A percentile compares a stretch with the other conserved stretches of the same genome.
Conservation (phyloP, 2,113 vertebrate species). For the Labrus mixtus region DNA sequence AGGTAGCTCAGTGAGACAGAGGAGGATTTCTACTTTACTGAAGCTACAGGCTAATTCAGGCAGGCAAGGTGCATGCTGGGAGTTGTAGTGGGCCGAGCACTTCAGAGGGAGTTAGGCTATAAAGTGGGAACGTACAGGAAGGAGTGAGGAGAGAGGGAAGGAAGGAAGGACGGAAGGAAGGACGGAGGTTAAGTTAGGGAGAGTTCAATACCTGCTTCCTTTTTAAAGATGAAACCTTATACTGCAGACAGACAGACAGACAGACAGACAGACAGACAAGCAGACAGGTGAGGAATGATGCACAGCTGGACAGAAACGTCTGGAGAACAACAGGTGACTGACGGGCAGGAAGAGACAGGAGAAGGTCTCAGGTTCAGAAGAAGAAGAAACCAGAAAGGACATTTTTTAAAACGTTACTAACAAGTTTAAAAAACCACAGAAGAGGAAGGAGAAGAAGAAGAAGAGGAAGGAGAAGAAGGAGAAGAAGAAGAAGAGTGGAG, state of each 20-base stretch:
- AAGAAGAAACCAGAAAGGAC: too few species aligned
- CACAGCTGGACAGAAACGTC: constrained; percentile 7
- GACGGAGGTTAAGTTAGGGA: constrained; percentile 34
- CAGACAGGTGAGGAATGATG: constrained; percentile 31
- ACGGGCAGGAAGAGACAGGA: neutral
- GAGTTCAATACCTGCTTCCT: constrained; percentile 90
- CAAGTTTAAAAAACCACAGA: constrained; percentile 6
- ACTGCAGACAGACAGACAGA: constrained; percentile 77
- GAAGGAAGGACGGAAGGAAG: constrained; percentile 18
- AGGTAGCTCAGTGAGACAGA: too few species aligned
- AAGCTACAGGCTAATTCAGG: constrained; percentile 20
- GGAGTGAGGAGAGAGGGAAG: constrained; percentile 5
- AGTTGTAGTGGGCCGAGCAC: constrained; percentile 32
- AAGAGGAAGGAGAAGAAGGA: too few species aligned
- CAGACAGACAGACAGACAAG: constrained; percentile 34
- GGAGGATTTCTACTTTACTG: neutral
- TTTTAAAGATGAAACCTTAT: constrained; percentile 89
- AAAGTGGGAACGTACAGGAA: neutral
- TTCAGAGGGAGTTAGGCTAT: constrained; percentile 8
- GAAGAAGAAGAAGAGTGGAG: neutral
- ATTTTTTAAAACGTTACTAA: too few species aligned
- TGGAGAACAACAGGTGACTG: neutral
- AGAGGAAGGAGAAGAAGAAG: neutral
- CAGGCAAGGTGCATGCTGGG: constrained; percentile 77
- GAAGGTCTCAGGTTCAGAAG: too few species aligned